Percentiles rank a stretch among this genome's conserved stretches.
These are phyloP conservation scores for Caenorhabditis wallacei DNA, from an alignment of 2,888 invertebrate species.

Conservation along the genomic window DNA sequence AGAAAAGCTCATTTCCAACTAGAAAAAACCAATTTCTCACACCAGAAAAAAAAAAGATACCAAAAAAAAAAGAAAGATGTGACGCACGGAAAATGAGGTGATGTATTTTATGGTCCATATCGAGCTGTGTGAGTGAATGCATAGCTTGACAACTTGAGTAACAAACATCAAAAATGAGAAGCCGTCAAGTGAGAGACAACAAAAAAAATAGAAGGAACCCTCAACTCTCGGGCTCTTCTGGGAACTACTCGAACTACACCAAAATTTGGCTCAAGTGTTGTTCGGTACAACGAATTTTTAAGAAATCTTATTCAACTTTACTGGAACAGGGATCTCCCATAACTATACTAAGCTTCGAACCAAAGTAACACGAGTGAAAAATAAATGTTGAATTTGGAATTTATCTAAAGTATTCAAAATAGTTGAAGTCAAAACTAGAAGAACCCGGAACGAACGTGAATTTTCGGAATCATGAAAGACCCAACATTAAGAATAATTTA, in stretches of 20 bases:
- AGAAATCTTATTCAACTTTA: neutral
- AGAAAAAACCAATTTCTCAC: neutral
- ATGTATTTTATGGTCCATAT: conserved; percentile 48
- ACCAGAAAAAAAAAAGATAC: neutral
- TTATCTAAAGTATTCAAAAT: too few species aligned
- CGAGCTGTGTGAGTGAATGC: conserved; percentile 34
- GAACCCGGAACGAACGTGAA: too few species aligned
- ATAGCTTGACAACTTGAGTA: conserved; percentile 56
- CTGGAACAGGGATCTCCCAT: too few species aligned
- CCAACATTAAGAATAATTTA: too few species aligned
- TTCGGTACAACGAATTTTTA: conserved; percentile 1
- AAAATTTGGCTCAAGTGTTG: conserved; percentile 34
- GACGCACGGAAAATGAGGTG: conserved; percentile 28
- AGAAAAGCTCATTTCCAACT: neutral
- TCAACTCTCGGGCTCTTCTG: conserved; percentile 33
- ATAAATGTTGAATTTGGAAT: too few species aligned
- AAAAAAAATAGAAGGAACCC: conserved; percentile 33
- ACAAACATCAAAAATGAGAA: conserved; percentile 56
- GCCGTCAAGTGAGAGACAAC: conserved; percentile 38
- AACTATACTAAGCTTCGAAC: too few species aligned
- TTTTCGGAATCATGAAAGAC: too few species aligned
- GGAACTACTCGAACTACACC: conserved; percentile 32
- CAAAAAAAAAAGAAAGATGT: neutral
- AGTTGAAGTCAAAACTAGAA: too few species aligned
- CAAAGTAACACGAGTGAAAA: too few species aligned